A percentile compares a stretch with the other conserved stretches of the same genome.
Conservation (phyloP, 2,797 vertebrate species). For the Clarias laeviceps region DNA sequence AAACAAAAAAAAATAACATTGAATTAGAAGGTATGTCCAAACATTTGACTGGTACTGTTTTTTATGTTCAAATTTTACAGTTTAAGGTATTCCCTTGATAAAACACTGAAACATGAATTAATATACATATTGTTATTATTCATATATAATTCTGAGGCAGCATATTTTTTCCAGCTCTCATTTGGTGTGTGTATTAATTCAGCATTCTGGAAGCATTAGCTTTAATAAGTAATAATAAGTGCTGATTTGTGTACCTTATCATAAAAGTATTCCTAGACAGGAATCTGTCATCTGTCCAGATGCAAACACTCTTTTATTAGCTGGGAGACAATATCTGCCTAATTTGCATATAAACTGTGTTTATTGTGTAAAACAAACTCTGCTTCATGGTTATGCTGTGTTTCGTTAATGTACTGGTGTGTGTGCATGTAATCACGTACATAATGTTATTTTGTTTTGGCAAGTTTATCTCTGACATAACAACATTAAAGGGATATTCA, state of each 20-base stretch:
- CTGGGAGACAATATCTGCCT: background rate
- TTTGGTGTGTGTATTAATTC: background rate
- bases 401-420: background rate
- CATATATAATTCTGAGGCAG: background rate
- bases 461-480: slow-evolving; percentile 15
- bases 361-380: slow-evolving; percentile 2
- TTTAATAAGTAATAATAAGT: background rate
- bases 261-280: background rate
- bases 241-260: background rate
- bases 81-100: too few relatives aligned
- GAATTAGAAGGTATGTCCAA: too few relatives aligned
- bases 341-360: background rate
- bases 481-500: background rate
- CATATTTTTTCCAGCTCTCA: background rate
- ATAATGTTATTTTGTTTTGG: background rate
- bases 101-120: background rate
- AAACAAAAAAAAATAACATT: too few relatives aligned
- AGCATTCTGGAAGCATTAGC: background rate
- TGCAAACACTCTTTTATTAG: background rate
- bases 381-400: background rate
- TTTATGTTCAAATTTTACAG: too few relatives aligned
- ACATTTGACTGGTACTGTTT: too few relatives aligned
- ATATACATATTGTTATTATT: background rate
- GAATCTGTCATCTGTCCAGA: slow-evolving; percentile 8
- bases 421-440: background rate